Percentiles rank a stretch among this genome's conserved stretches.
Conservation (phyloP, 2,113 vertebrate genomes). For the Manacus vitellinus region DNA sequence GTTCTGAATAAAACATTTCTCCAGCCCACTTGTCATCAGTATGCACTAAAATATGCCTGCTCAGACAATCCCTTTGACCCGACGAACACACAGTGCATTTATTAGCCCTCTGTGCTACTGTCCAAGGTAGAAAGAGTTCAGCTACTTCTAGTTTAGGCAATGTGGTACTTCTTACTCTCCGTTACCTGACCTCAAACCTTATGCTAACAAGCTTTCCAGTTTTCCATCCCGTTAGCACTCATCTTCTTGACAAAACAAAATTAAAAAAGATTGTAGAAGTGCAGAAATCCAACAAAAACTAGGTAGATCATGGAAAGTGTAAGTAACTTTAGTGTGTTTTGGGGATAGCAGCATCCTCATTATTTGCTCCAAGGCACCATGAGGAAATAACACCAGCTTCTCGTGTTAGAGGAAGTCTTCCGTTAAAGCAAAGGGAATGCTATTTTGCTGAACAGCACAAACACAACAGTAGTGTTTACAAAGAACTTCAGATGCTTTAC, state of each 20-base stretch:
- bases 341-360: not conserved
- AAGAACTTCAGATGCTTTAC: constrained; percentile 64
- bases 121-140: not conserved
- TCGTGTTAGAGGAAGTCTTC: not conserved
- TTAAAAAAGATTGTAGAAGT: not conserved
- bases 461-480: constrained; percentile 40
- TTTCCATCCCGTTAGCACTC: not conserved
- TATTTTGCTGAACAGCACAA: constrained; percentile 40
- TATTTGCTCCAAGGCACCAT: not conserved
- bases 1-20: constrained; percentile 46
- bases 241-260: not conserved
- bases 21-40: not conserved
- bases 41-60: not conserved
- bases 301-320: not conserved
- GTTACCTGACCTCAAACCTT: not conserved
- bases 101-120: not conserved
- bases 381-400: not conserved
- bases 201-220: not conserved
- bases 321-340: not conserved
- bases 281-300: not conserved
- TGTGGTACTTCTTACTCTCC: not conserved
- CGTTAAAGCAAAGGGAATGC: not conserved
- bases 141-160: not conserved
- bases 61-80: constrained; percentile 13
- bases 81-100: not conserved